phyloP scores from a whole-genome alignment of 2,113 vertebrate genomes.

The Phylloscopus trochilus region DNA sequence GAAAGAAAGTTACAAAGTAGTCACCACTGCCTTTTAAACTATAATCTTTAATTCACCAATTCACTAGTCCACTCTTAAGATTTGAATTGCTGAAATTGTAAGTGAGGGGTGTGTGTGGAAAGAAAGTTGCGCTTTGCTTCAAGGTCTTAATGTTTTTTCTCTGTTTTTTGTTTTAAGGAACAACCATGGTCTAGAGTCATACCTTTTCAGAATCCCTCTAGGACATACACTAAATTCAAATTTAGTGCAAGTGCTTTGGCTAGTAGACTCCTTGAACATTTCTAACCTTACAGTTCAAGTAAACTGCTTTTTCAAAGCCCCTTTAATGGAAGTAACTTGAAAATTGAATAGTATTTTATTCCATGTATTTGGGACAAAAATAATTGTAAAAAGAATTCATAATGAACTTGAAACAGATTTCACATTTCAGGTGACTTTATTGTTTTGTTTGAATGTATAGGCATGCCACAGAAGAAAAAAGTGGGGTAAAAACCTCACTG shows the following conservation, averaged over 20 bases:
- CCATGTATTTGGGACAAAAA: background rate
- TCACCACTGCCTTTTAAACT: background rate
- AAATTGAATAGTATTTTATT: background rate
- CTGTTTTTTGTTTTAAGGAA: background rate
- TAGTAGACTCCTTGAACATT: background rate
- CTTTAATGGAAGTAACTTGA: background rate
- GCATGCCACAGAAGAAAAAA: background rate
- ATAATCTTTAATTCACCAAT: background rate
- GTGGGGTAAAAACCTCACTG: background rate
- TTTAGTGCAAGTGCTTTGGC: background rate
- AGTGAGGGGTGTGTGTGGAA: background rate
- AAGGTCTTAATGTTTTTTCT: background rate
- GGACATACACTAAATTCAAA: background rate
- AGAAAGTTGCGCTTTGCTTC: fast-evolving
- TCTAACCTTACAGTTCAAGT: background rate
- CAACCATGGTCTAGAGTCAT: background rate
- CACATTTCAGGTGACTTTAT: background rate
- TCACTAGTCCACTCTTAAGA: background rate
- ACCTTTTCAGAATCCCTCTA: background rate
- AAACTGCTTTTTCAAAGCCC: background rate
- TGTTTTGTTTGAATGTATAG: background rate
- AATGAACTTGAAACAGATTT: background rate
- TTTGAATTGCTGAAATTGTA: background rate
- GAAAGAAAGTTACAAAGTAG: background rate
- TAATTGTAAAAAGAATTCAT: background rate